These are phyloP conservation scores for Doryteuthis pealeii DNA, from an alignment of 1,140 invertebrate genomes.

Conservation along the genomic window DNA sequence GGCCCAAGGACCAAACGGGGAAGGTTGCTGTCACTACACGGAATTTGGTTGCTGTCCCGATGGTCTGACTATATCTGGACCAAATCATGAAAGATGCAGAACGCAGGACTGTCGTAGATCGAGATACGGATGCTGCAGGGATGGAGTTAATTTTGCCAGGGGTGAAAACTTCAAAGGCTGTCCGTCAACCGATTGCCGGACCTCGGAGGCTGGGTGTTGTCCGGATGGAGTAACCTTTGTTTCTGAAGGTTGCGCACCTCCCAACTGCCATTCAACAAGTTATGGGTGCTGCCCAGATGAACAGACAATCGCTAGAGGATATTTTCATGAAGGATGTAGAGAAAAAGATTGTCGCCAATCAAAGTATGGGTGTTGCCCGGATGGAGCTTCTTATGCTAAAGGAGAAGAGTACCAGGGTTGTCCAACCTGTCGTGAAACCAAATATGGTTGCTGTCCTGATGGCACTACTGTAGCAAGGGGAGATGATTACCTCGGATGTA, in stretches of 20 bases:
- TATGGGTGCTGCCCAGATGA: background rate
- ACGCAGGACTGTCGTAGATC: constrained; percentile 19
- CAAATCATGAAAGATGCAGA: constrained; percentile 21
- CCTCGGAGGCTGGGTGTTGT: background rate
- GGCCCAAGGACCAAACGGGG: constrained; percentile 8
- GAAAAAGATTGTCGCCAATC: background rate
- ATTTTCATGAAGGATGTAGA: constrained; percentile 20
- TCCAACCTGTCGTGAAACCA: constrained; percentile 15
- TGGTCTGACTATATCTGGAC: constrained; percentile 21
- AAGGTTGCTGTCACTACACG: constrained; percentile 20
- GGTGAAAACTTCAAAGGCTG: constrained; percentile 15
- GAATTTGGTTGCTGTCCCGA: constrained; percentile 27
- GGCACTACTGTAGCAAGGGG: constrained; percentile 53
- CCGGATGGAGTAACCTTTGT: constrained; percentile 48
- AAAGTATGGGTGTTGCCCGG: constrained; percentile 57
- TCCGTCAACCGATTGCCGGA: background rate
- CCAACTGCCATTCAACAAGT: background rate
- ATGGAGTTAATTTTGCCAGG: constrained; percentile 18
- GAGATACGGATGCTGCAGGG: constrained; percentile 29
- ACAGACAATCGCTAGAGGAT: constrained; percentile 22
- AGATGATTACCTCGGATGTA: constrained; percentile 48
- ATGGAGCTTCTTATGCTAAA: constrained; percentile 56
- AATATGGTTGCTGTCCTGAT: constrained; percentile 59
- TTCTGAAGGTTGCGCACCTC: constrained; percentile 39
- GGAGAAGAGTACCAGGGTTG: constrained; percentile 57